Conservation (phyloP, 2,113 vertebrate genomes). For the Urocynchramus pylzowi region DNA sequence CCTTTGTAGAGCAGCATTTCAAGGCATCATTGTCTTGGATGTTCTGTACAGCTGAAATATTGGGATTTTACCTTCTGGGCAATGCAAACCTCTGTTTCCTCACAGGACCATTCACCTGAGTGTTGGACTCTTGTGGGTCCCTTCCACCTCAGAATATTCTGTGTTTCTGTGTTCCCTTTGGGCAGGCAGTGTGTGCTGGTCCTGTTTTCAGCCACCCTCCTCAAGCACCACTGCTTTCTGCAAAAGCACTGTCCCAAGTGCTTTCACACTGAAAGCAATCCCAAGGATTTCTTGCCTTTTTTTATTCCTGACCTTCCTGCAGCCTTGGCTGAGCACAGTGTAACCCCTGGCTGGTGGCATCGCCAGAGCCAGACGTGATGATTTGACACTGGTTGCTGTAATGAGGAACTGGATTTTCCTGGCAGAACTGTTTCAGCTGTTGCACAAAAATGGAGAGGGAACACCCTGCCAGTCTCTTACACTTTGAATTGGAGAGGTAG, state of each 20-base stretch:
- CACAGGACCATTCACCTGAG: background rate
- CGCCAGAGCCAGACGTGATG: accelerated
- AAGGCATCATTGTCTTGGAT: background rate
- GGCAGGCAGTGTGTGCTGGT: accelerated
- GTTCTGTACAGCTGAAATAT: background rate
- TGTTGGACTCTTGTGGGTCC: too few relatives aligned
- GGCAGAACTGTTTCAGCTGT: background rate
- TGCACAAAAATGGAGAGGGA: background rate
- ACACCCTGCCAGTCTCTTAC: background rate
- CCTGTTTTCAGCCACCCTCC: accelerated
- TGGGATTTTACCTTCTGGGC: background rate
- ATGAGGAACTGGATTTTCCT: background rate
- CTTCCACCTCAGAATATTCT: background rate
- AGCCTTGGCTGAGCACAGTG: accelerated
- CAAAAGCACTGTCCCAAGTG: background rate
- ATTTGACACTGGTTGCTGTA: background rate
- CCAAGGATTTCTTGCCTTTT: background rate
- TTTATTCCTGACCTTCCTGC: background rate
- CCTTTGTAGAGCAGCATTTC: background rate
- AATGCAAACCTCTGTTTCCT: background rate
- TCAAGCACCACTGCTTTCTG: background rate
- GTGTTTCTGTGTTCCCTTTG: background rate
- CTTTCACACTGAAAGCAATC: background rate
- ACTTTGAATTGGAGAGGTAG: background rate
- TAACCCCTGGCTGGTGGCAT: background rate